Base-by-base conservation (phyloP, 2,113 vertebrate species). In the Scomber colias region DNA sequence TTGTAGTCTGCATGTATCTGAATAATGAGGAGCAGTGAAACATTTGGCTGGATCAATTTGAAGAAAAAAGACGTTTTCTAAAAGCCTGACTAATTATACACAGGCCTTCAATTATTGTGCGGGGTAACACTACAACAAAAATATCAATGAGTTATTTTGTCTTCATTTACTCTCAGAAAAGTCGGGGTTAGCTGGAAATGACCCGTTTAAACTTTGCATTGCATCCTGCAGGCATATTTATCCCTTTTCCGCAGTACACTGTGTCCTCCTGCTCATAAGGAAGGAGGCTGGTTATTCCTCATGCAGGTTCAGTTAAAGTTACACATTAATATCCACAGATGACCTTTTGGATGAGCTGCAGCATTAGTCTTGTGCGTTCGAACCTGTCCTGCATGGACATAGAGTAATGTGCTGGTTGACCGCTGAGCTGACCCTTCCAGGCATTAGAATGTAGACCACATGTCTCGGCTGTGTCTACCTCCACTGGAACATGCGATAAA, bases 391-490 rank as follows among this genome's bases (percentile, higher is more conserved):
- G 81, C 72, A 66, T 87, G 90, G 92, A 94, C 94, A 88, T 87
- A 93, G 93, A 95, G 89, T 95, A 95, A 95, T 95, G 94, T 94
- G 92, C 84, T 82, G 87, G 86, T 92, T 95, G 95, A 94, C 94
- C 93, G 83, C 77, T 75, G 75, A 60, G 61, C 83, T 93, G 93
- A 94, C 93, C 93, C 92, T 85, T 68, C 74, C 69, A 79, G 88
- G 87, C 92, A 91, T 90, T 90, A 89, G 89, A 93, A 94, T 93
- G 91, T 91, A 87, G 90, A 91, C 87, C 92, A 92, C 92, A 92
- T 93, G 90, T 92, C 85, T 86, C 75, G 86, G 60, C 83, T 71
- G 82, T 86, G 86, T 87, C 85, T 75, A 83, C 88, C 83, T 85
- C 79, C 45, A 70, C 71, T 61, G 81, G 67, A 84, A 89, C 85